Conservation (phyloP, 2,113 vertebrate genomes). For the Camelus dromedarius region DNA sequence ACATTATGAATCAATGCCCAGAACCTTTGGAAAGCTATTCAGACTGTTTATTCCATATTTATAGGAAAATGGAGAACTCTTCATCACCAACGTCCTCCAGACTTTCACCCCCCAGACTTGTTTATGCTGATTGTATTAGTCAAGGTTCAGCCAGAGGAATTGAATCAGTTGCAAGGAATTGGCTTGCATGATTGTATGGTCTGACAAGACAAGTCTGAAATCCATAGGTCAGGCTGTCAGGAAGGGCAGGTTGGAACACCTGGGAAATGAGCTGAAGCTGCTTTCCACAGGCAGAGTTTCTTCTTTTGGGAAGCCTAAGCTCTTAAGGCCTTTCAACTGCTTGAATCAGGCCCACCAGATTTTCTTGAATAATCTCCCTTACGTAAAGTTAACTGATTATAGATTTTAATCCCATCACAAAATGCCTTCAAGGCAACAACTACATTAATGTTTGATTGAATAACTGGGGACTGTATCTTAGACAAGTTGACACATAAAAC, state of each 20-base stretch:
- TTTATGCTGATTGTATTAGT: neutral
- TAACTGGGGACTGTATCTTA: neutral
- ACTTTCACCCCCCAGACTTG: neutral
- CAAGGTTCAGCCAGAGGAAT: neutral
- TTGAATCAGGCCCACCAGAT: neutral
- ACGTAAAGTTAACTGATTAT: neutral
- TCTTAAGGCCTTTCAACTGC: neutral
- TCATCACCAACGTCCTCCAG: neutral
- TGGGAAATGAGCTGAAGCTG: neutral
- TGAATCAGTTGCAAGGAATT: neutral
- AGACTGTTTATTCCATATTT: neutral
- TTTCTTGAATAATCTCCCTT: neutral
- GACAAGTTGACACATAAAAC: neutral
- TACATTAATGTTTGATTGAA: neutral
- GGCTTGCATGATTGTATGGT: neutral
- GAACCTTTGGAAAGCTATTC: neutral
- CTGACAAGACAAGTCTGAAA: neutral
- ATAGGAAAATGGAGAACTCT: neutral
- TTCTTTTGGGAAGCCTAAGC: neutral
- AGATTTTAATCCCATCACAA: neutral
- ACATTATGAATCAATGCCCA: neutral
- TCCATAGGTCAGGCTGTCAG: neutral
- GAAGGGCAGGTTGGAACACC: neutral
- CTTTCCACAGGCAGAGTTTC: neutral
- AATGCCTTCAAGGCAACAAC: neutral